Conservation (phyloP, 2,888 invertebrate species). For the Protodeltote pygarga region DNA sequence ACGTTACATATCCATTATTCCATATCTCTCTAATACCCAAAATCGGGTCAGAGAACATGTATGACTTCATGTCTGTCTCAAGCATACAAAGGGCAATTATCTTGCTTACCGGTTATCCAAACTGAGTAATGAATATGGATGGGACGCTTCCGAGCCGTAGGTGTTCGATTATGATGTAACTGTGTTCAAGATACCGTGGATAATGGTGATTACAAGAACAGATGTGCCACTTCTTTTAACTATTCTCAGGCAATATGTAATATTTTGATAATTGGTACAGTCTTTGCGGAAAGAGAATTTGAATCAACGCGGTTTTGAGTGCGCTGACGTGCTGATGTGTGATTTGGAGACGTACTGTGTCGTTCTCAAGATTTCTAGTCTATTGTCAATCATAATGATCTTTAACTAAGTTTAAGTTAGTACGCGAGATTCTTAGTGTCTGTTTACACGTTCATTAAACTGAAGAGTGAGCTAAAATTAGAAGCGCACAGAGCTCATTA, state of each 20-base stretch:
- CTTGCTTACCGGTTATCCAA: constrained; percentile 67
- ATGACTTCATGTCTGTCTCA: constrained; percentile 26
- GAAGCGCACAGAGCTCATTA: constrained; percentile 11
- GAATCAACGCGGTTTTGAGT: too few relatives aligned
- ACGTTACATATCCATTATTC: too few relatives aligned
- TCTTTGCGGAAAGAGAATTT: too few relatives aligned
- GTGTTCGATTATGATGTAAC: constrained; percentile 75
- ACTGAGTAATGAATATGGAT: constrained; percentile 75
- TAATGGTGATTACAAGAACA: constrained; percentile 20
- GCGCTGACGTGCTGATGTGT: too few relatives aligned
- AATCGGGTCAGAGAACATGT: too few relatives aligned
- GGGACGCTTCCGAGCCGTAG: constrained; percentile 58
- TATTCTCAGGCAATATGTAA: background rate
- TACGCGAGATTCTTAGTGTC: too few relatives aligned
- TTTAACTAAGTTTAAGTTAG: too few relatives aligned
- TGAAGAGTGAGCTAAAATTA: constrained; percentile 12
- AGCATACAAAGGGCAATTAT: constrained; percentile 59
- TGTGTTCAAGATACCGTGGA: constrained; percentile 39
- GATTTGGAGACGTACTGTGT: too few relatives aligned
- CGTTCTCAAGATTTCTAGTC: too few relatives aligned
- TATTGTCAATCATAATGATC: too few relatives aligned
- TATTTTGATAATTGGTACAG: too few relatives aligned
- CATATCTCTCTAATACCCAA: too few relatives aligned
- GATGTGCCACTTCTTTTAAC: constrained; percentile 30
- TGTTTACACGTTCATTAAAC: constrained; percentile 6